Conservation (phyloP, 2,797 vertebrate genomes). For the Hydrophis major region DNA sequence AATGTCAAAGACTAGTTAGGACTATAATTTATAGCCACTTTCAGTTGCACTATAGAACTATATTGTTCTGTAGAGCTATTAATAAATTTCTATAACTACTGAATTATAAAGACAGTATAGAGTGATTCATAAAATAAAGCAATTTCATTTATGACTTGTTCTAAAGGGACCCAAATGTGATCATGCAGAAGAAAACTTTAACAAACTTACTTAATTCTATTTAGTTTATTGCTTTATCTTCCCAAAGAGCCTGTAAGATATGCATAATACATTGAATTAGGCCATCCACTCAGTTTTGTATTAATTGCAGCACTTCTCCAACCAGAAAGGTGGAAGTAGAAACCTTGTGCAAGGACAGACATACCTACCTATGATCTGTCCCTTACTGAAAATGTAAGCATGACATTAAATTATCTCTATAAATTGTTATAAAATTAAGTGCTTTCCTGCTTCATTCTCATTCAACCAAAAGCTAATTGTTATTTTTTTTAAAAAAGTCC, state of each 20-base stretch:
- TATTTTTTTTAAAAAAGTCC: neutral
- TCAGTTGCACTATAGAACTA: neutral
- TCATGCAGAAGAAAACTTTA: neutral
- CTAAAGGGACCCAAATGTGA: neutral
- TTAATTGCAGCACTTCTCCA: neutral
- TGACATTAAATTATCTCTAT: neutral
- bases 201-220: neutral
- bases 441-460: neutral
- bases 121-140: neutral
- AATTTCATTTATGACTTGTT: neutral
- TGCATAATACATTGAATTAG: neutral
- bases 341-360: neutral
- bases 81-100: neutral
- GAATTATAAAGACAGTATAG: neutral
- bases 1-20: neutral
- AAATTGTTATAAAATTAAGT: neutral
- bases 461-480: neutral
- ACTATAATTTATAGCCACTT: neutral
- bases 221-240: neutral
- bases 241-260: neutral
- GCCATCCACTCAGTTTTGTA: neutral
- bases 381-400: neutral
- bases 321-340: neutral
- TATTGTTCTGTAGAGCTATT: neutral
- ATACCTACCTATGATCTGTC: neutral